Evolutionary conservation across 2,797 vertebrate species (phyloP).

Genomic region (Hipposideros larvatus): DNA sequence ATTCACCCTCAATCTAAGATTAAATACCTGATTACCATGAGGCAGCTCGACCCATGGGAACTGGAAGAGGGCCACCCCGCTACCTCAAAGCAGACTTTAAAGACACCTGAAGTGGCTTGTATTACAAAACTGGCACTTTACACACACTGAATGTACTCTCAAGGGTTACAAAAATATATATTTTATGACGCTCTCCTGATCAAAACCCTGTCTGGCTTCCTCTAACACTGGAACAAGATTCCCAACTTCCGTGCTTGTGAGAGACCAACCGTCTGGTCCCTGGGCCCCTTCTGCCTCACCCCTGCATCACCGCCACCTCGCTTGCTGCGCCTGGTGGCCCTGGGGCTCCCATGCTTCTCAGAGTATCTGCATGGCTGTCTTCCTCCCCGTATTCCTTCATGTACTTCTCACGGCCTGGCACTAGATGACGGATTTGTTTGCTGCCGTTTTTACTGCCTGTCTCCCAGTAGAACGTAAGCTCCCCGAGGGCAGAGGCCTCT

Average conservation of each 20-base stretch:
- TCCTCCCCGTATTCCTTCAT: not conserved
- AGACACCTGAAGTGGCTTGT: not conserved
- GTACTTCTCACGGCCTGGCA: not conserved
- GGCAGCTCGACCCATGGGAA: no score
- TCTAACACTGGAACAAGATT: not conserved
- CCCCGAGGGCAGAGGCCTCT: not conserved
- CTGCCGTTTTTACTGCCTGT: not conserved
- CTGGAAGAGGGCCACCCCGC: no score
- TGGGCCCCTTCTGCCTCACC: no score
- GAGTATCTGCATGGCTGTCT: not conserved
- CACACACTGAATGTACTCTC: not conserved
- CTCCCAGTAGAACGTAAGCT: no score
- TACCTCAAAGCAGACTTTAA: not conserved
- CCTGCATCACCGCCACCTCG: no score
- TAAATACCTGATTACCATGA: no score
- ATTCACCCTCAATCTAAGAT: no score
- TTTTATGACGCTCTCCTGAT: not conserved
- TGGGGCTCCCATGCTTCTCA: no score
- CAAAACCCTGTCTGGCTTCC: not conserved
- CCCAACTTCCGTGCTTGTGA: no score
- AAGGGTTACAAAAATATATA: not conserved
- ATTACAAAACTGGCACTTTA: not conserved
- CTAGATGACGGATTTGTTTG: no score
- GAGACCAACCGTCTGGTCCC: not conserved
- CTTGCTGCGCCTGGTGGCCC: no score